Base-by-base conservation (phyloP, 2,797 vertebrate species). In the Sphenodon punctatus region DNA sequence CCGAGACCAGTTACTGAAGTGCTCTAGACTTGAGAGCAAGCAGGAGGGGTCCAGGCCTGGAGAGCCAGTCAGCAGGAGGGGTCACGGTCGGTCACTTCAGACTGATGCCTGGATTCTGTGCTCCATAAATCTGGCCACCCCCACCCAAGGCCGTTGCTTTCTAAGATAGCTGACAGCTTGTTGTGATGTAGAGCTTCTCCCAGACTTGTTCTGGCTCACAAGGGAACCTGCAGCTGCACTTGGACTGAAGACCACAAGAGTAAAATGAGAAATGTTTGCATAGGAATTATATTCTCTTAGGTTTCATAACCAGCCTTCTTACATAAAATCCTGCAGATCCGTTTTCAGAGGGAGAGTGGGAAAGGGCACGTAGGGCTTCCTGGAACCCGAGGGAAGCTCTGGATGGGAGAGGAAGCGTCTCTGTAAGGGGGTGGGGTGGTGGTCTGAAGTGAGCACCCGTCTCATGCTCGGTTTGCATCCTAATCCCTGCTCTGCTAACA, bases 241-340 rank as follows among this genome's bases (percentile, higher is more conserved):
- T 7, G 42, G 74, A 79, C n/a, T 2, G 56, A 78, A 0, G n/a
- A 4, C 17, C 10, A 1, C 51, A 5, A 69, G 78, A 60, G 80
- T 84, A 42, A 82, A 82, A 86, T 78, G 86, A 84, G 55, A 82
- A 75, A 56, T 89, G 84, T 86, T 86, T 89, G 86, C 65, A 49
- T 12, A 88, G 85, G 73, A 85, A 87, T 86, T 83, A 38, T 53
- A 80, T 78, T 85, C 78, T 80, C 86, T 80, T 85, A 46, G 79
- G 79, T 83, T 92, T 89, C 76, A 53, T 89, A 90, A 89, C 82
- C 19, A 76, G 45, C 78, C 76, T 68, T 76, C 70, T 92, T 75
- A 56, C 77, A 78, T 49, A 86, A 86, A 84, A 60, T 65, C 48
- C 76, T 56, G 84, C 56, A 49, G 32, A 1, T 71, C 88, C 67